Evolutionary conservation across 2,113 vertebrate genomes (phyloP), one percentile per base, ranked within the genome.

Genomic region (Pedetes capensis): DNA sequence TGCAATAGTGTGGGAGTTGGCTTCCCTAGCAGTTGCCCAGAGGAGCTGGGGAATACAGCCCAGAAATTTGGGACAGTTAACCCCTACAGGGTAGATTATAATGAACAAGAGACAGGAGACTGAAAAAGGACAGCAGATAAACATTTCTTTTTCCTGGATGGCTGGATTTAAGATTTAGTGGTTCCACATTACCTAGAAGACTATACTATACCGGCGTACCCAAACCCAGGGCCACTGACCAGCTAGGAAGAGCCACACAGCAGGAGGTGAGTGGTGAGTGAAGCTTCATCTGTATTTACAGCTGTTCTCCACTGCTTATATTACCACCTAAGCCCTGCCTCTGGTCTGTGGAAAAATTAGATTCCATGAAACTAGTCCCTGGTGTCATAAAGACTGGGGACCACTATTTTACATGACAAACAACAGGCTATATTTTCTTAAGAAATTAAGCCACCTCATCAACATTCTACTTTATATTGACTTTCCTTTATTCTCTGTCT

Each of bases 401-500:
- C n/a, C n/a, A n/a, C n/a, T 96, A 11, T 68, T 37, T 42, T 92
- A 61, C 9, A 57, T 16, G 7, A 81, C 37, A 80, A 66, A 22
- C 25, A 75, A 87, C 32, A 29, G 61, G 23, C 22, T 82, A 29
- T 16, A 89, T 74, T 92, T 96, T 89, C 64, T 87, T 76, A 69
- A 22, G 17, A 87, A 71, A 83, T 76, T 86, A 87, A 71, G 86
- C 22, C 68, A 93, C 72, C 23, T 89, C 25, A 87, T 47, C 69
- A 86, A 90, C 44, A 76, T 47, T 94, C 22, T 49, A 76, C 22
- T 51, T 81, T 92, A 25, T 69, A 69, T 3, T 76, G 34, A 34
- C 51, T 86, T 89, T 92, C 47, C n/a, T n/a, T n/a, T n/a, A 72
- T 66, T 91, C 63, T 84, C 75, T 92, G 53, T 17, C 51, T 83